Conservation (phyloP, 2,797 vertebrate genomes). For the Sarcophilus harrisii region DNA sequence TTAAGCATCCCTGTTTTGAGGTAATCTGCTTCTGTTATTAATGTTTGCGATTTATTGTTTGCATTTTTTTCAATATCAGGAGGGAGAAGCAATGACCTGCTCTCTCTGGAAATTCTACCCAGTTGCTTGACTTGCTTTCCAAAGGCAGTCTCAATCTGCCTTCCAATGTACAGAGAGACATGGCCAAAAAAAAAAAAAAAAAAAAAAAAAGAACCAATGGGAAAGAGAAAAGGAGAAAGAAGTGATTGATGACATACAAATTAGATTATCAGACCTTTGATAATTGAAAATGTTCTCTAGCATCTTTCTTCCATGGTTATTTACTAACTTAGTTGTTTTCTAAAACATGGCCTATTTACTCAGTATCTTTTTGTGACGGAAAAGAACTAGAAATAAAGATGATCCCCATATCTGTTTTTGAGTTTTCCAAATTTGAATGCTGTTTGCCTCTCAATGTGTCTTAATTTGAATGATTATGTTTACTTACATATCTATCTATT, state of each 20-base stretch:
- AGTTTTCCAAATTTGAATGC: background rate
- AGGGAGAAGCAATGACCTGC: background rate
- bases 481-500: background rate
- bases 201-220: background rate
- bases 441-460: background rate
- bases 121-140: background rate
- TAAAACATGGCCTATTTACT: conserved; percentile 12
- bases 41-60: background rate
- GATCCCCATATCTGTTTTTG: background rate
- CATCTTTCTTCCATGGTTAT: conserved; percentile 39
- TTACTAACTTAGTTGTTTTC: conserved; percentile 40
- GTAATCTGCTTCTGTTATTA: background rate
- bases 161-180: background rate
- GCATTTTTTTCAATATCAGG: background rate
- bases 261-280: background rate
- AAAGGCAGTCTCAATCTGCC: background rate
- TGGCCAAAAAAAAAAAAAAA: background rate
- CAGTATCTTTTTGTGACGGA: background rate
- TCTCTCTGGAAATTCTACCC: background rate
- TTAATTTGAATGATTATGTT: background rate
- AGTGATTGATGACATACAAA: conserved; percentile 21
- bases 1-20: background rate
- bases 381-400: background rate
- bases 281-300: background rate
- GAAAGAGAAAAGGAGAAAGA: background rate